phyloP scores from a whole-genome alignment of 2,888 invertebrate species.

The Neocrepidodera transversa region DNA sequence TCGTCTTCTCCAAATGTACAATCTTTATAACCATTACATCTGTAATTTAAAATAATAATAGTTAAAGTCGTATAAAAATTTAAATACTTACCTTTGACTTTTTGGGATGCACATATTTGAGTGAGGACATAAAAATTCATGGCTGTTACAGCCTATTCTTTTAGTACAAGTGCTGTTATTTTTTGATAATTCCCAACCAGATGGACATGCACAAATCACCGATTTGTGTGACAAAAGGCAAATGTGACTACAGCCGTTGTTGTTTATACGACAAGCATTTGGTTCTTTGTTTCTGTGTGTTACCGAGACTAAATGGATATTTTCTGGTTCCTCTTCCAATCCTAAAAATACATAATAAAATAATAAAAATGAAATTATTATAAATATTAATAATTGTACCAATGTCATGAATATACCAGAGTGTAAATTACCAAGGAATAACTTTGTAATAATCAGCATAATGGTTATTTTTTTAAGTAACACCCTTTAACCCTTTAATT shows the following conservation, averaged over 20 bases:
- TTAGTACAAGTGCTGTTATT: slow-evolving; percentile 67
- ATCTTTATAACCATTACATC: slow-evolving; percentile 56
- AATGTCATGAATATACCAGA: no score
- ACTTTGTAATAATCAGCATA: no score
- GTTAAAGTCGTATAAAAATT: not conserved
- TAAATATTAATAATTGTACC: no score
- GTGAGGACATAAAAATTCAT: slow-evolving; percentile 60
- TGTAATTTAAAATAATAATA: not conserved
- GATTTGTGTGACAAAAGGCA: slow-evolving; percentile 66
- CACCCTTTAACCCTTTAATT: no score
- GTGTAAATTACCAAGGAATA: no score
- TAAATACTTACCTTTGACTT: slow-evolving; percentile 34
- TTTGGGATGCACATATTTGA: slow-evolving; percentile 60
- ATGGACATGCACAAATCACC: slow-evolving; percentile 69
- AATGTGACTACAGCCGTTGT: slow-evolving; percentile 76
- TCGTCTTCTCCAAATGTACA: slow-evolving; percentile 59
- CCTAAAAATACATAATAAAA: slow-evolving; percentile 42
- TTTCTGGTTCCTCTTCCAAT: slow-evolving; percentile 50
- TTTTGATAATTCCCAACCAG: slow-evolving; percentile 65
- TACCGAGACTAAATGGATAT: slow-evolving; percentile 63
- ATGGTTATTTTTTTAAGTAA: no score
- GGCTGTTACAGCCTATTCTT: slow-evolving; percentile 60
- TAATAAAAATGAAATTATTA: slow-evolving; percentile 12
- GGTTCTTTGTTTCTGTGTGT: slow-evolving; percentile 52
- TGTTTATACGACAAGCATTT: slow-evolving; percentile 68